Evolutionary conservation across 2,888 invertebrate genomes (phyloP).

Genomic region (Blomia tropicalis): DNA sequence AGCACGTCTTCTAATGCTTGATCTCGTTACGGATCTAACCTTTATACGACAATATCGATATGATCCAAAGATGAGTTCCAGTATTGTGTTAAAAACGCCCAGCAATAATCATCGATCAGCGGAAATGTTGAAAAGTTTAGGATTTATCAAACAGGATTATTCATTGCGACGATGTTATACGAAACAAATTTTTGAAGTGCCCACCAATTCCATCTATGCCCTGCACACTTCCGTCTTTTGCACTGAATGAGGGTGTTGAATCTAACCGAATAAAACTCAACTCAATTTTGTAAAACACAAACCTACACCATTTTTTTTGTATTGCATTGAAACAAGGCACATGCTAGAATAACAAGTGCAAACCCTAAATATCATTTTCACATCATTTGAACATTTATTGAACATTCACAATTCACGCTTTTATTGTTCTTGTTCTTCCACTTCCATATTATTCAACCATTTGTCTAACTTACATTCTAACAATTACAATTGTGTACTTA

Average conservation of each 20-base stretch:
- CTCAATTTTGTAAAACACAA: too few species aligned
- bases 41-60: not conserved
- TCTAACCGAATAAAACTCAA: too few species aligned
- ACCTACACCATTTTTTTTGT: too few species aligned
- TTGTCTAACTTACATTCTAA: too few species aligned
- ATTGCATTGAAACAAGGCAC: too few species aligned
- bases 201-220: constrained; percentile 27
- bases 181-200: constrained; percentile 25
- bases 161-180: constrained; percentile 27
- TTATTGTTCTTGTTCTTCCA: too few species aligned
- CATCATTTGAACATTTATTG: too few species aligned
- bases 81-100: constrained; percentile 27
- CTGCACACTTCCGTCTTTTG: constrained; percentile 29
- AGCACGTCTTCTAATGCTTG: constrained; percentile 25
- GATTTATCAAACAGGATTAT: constrained; percentile 26
- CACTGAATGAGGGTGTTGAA: constrained; percentile 28
- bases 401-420: too few species aligned
- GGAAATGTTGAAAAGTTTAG: constrained; percentile 25
- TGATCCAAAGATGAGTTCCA: constrained; percentile 21
- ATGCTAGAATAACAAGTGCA: too few species aligned
- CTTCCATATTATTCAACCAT: too few species aligned
- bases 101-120: constrained; percentile 27
- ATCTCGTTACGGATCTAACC: constrained; percentile 24
- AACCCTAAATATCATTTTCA: too few species aligned
- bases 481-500: too few species aligned